Base-by-base conservation (phyloP, 2,797 vertebrate species). In the Rhinogobio ventralis region DNA sequence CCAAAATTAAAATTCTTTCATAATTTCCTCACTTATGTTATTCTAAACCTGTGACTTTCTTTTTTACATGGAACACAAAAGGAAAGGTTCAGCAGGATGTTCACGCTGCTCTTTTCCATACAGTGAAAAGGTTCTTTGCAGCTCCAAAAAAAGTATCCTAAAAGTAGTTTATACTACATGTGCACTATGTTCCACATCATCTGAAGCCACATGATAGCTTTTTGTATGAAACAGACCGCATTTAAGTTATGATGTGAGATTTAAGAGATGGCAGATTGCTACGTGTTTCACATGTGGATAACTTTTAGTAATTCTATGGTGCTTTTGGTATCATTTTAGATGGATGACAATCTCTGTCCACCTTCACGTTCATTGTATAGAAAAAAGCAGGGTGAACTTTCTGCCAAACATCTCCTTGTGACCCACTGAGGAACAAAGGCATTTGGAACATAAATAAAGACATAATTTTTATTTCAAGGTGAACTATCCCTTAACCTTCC, bases 401-500 rank as follows among this genome's bases (percentile, higher is more conserved):
- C n/a, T 13, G 0, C 55, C 23, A 28, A 62, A 45, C 75, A 42
- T 60, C 14, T 77, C 14, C n/a, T 77, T 60, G 15, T 28, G 55
- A 25, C 39, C 15, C 15, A 25, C 55, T 45, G 8, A 42, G 36
- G 33, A 76, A 39, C 0, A 1, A 33, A 53, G 30, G 19, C 19
- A 51, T 33, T 13, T 13, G 15, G 9, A 74, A 74, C 46, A 23
- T 36, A 74, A 73, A 73, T 23, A 0, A 46, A n/a, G 17, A 15
- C 53, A 62, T 13, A 23, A 83, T 55, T 53, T 57, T 49, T 0
- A 39, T 49, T 76, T 57, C 45, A 19, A 51, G 49, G 33, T 53
- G 49, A 80, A 82, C 55, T 74, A 79, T 83, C 69, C 33, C 86
- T 85, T 86, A 88, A 88, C 89, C 89, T 86, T 88, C 90, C 91